Base-by-base conservation (phyloP, 37 sponge, comb jelly and placozoan species). In the Eunapius fragilis region DNA sequence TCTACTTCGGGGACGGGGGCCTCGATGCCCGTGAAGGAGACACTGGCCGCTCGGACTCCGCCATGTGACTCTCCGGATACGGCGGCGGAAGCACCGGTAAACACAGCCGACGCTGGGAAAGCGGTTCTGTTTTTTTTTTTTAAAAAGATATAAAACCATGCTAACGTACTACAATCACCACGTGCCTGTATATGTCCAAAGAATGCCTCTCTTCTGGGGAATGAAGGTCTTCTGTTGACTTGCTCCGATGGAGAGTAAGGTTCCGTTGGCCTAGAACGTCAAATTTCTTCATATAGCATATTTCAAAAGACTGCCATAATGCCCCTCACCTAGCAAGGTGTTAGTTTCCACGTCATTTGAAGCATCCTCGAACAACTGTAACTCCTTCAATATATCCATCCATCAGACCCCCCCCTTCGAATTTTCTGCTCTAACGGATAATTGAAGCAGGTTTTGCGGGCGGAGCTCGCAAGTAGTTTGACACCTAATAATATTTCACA, bases 371-470 rank as follows among this genome's bases (percentile, higher is more conserved):
- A 67, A 67, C 31, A 80, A 80, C 23, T 68, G 80, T 24, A 84
- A 67, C 47, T 84, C 84, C 84, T 84, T 84, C 75, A 84, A 48
- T 12, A 84, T 84, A 45, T 84, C 84, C 84, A 84, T 84, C 48
- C 14, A n/a, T n/a, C n/a, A n/a, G n/a, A n/a, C n/a, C 69, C 19
- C 26, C 79, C 49, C 13, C 14, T 30, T 33, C 31, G 27, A 72
- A 30, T 28, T 72, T 33, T 76, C n/a, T 45, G 73, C 31, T 72
- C 14, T 0, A 23, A 75, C 75, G 75, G 35, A 24, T 75, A 75
- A 37, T 75, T 75, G 35, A 37, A 75, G 75, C 75, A 75, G 24
- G n/a, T 13, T 31, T 33, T 17, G 30, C 17, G 32, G 25, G 32
- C 35, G 75, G 75, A 58, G 58, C 58, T 58, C 58, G 41, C 6